Percentiles rank a stretch among this genome's conserved stretches.
Evolutionary conservation across 2,113 vertebrate species (phyloP).

Genomic region (Odontesthes bonariensis): DNA sequence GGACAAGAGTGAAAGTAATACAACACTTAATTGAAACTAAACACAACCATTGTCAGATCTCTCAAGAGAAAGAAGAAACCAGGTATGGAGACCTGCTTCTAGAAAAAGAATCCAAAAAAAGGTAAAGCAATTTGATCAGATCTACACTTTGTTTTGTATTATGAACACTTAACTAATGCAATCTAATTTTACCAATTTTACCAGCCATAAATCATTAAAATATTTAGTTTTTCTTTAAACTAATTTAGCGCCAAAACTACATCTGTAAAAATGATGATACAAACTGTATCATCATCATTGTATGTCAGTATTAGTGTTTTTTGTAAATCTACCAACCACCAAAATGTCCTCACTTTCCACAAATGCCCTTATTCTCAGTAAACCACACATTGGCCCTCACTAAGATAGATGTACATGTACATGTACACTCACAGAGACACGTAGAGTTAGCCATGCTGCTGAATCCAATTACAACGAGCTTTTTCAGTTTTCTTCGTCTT

Average conservation of each 20-base stretch:
- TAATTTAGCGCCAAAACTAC: not conserved
- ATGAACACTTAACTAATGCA: no score
- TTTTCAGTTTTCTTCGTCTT: constrained; percentile 49
- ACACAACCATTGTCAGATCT: no score
- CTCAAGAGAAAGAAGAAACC: no score
- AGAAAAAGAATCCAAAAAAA: no score
- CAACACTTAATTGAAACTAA: no score
- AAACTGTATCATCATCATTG: not conserved
- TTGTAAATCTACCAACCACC: not conserved
- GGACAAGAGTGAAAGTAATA: no score
- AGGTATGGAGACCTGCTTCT: no score
- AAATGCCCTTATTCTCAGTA: not conserved
- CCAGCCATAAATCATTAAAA: not conserved
- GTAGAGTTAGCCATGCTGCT: constrained; percentile 9
- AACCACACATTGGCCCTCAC: not conserved
- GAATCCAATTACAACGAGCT: constrained; percentile 78
- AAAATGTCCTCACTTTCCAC: not conserved
- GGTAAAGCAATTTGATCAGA: no score
- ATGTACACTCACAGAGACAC: constrained; percentile 3
- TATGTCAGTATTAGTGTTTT: not conserved
- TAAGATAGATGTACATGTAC: constrained; percentile 17
- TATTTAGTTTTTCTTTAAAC: not conserved
- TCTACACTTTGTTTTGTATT: no score
- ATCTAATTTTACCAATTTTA: no score
- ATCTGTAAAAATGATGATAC: no score